A percentile compares a stretch with the other conserved stretches of the same genome.
phyloP scores from a whole-genome alignment of 2,797 vertebrate genomes.

The Limnodromus scolopaceus region DNA sequence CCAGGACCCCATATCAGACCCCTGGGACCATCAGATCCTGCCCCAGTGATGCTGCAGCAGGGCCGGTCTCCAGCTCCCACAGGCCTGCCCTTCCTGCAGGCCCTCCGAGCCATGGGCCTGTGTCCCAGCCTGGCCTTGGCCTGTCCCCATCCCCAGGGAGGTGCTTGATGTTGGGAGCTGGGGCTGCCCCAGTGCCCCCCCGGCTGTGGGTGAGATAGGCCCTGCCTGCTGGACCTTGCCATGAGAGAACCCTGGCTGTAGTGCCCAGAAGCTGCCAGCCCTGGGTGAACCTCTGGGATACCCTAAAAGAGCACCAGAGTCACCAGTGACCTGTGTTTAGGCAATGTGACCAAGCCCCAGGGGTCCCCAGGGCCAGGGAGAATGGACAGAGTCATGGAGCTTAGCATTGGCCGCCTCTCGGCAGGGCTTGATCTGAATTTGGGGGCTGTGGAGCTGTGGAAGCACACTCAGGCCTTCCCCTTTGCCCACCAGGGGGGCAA shows the following conservation, averaged over 20 bases:
- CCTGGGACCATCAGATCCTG: neutral
- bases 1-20: neutral
- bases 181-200: neutral
- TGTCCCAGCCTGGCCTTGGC: too few species aligned
- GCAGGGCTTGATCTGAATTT: neutral
- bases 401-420: neutral
- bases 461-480: neutral
- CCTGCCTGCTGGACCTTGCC: neutral
- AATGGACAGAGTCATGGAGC: accelerated
- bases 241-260: accelerated
- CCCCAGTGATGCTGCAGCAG: accelerated
- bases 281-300: neutral
- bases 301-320: accelerated
- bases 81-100: neutral
- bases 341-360: neutral
- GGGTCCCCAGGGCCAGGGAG: accelerated
- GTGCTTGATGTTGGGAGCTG: neutral
- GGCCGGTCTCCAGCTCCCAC: neutral
- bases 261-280: neutral
- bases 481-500: too few species aligned
- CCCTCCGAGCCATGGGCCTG: accelerated
- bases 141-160: neutral
- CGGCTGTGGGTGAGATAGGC: neutral
- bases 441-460: neutral
- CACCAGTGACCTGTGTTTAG: neutral